Evolutionary conservation across 2,888 invertebrate genomes (phyloP), one percentile per base, ranked within the genome.

Genomic region (Aricia artaxerxes): DNA sequence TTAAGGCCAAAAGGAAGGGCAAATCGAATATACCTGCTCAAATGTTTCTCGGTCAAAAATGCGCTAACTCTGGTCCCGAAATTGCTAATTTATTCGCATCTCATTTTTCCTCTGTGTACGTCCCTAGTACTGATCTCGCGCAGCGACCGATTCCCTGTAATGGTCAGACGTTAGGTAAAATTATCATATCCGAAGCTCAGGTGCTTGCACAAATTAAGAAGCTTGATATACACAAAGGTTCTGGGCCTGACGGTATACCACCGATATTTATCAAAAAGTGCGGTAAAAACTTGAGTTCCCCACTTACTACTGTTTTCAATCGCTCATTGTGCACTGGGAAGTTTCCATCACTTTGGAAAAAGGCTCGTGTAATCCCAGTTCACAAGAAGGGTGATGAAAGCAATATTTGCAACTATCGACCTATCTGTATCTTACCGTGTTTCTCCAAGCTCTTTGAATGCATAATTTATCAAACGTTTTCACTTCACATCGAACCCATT

Each of bases 261-360:
- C 73, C 73, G 1, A 40, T 44, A 40, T 73, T 73, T 1, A 24
- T 40, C 16, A 73, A 73, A 38, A 73, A 16, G 73, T 44, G 44
- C 44, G 35, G 16, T 40, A 35, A 13, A 40, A 73, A 44, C 5
- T n/a, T 73, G 1, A 40, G 16, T 11, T 16, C 11, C 5, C 44
- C 44, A 13, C 40, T 44, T 11, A 4, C 73, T 7, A 16, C 6
- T 9, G 9, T 73, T 44, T 73, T 49, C n/a, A 73, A 44, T 73
- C 73, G 24, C 9, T 73, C 73, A 9, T 44, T 73, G 9, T 9
- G n/a, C 24, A n/a, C 73, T 24, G 73, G 73, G n/a, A 73, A 73
- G 31, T 73, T 73, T 7, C 73, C 73, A 49, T 24, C 64, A 24
- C 64, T 64, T 64, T 64, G 64, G 31, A 64, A 64, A 64, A 64